Conservation (phyloP, 2,797 vertebrate species). For the Silurus aristotelis region DNA sequence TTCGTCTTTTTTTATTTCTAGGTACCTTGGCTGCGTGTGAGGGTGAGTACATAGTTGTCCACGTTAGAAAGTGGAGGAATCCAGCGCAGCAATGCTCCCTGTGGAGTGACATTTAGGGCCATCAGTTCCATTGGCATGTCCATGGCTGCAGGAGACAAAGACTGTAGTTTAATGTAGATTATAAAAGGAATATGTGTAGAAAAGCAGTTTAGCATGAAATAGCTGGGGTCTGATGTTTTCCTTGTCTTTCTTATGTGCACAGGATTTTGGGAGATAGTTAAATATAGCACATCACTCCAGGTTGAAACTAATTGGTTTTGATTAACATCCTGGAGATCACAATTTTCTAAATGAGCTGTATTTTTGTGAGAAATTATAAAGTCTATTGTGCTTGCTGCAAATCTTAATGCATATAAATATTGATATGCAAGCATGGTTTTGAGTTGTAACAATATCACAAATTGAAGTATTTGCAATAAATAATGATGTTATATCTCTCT, state of each 20-base stretch:
- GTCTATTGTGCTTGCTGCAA: conserved; percentile 51
- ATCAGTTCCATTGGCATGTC: conserved; percentile 86
- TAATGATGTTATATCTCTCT: not conserved
- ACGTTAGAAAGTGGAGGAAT: conserved; percentile 81
- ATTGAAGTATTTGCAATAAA: not conserved
- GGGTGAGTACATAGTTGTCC: conserved; percentile 88
- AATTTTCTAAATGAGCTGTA: conserved; percentile 54
- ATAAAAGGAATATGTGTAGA: not conserved
- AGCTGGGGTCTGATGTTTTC: conserved; percentile 6
- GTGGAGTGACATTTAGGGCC: conserved; percentile 88
- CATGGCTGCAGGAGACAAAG: conserved; percentile 78
- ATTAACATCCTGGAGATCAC: conserved; percentile 55
- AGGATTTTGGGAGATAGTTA: conserved; percentile 9
- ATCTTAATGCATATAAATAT: conserved; percentile 28
- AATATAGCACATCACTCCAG: conserved; percentile 40
- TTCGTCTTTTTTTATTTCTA: not conserved
- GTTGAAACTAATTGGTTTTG: conserved; percentile 56
- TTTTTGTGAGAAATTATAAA: conserved; percentile 57
- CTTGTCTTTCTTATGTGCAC: not conserved
- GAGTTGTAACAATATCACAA: not conserved
- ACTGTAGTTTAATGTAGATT: conserved; percentile 19
- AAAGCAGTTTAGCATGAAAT: conserved; percentile 13
- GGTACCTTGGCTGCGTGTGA: conserved; percentile 84
- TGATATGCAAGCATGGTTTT: conserved; percentile 11
- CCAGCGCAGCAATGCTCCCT: conserved; percentile 88